Evolutionary conservation across 2,797 vertebrate genomes (phyloP).

Genomic region (Ctenosaura bakeri): DNA sequence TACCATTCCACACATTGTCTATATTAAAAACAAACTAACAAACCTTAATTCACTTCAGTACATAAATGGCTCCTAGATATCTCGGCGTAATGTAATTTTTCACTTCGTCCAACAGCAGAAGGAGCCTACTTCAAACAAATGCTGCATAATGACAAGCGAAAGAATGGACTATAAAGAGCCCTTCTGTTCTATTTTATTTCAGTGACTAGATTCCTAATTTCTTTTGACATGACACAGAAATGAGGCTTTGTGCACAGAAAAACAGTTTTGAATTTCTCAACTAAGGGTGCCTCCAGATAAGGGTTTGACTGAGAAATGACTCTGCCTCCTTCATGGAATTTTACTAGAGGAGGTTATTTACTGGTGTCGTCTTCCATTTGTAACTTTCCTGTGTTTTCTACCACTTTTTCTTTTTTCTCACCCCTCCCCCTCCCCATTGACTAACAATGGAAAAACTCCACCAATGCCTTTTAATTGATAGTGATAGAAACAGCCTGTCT

Average conservation of each 20-base stretch:
- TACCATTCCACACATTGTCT: conserved; percentile 7
- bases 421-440: too few relatives aligned
- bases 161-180: conserved; percentile 58
- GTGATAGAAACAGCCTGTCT: not conserved
- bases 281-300: not conserved
- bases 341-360: not conserved
- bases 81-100: conserved; percentile 24
- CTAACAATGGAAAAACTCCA: not conserved
- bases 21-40: not conserved
- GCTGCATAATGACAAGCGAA: conserved; percentile 22
- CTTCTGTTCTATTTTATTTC: conserved; percentile 53
- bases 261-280: conserved; percentile 51
- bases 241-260: conserved; percentile 42
- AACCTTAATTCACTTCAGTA: conserved; percentile 20
- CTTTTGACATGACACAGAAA: conserved; percentile 54
- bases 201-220: conserved; percentile 60
- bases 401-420: not conserved
- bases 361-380: not conserved
- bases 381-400: not conserved
- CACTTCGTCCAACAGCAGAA: conserved; percentile 20
- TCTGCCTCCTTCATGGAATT: not conserved
- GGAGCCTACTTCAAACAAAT: conserved; percentile 40
- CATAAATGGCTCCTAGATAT: not conserved
- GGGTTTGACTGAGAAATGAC: not conserved
- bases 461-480: not conserved